Evolutionary conservation across 2,888 invertebrate species (phyloP).

Genomic region (Bellardia bayeri): DNA sequence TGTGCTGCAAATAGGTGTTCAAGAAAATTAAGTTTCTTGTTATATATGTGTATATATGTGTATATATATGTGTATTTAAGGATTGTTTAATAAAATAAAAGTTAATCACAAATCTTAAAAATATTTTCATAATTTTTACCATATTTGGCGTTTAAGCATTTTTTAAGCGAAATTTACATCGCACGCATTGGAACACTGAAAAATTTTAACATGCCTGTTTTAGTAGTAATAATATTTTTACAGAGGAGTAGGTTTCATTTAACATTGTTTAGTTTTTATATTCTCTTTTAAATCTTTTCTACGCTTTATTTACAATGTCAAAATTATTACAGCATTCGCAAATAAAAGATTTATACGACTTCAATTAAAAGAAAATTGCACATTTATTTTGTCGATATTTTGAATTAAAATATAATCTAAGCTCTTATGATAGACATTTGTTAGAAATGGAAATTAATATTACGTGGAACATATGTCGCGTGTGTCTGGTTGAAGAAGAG

Average conservation of each 20-base stretch:
- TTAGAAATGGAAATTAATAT: slow-evolving; percentile 77
- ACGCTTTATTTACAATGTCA: neutral
- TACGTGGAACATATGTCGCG: slow-evolving; percentile 81
- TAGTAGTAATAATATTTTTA: neutral
- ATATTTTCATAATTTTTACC: too few relatives aligned
- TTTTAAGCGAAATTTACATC: too few relatives aligned
- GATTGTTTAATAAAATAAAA: too few relatives aligned
- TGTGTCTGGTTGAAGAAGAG: slow-evolving; percentile 77
- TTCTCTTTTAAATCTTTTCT: neutral
- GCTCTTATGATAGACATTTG: too few relatives aligned
- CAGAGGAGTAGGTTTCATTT: neutral
- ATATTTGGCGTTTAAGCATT: slow-evolving; percentile 71
- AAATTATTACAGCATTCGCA: neutral
- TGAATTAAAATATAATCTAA: too few relatives aligned
- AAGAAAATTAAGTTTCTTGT: neutral
- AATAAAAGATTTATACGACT: neutral
- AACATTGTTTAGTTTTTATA: slow-evolving; percentile 7
- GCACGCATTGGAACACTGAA: neutral
- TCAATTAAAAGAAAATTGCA: too few relatives aligned
- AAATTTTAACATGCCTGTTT: neutral
- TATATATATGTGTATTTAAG: too few relatives aligned
- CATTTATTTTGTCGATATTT: too few relatives aligned
- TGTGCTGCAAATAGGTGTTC: neutral
- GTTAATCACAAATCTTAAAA: too few relatives aligned
- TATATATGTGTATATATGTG: too few relatives aligned